Evolutionary conservation across 2,888 invertebrate genomes (phyloP).

Genomic region (Caenorhabditis becei): DNA sequence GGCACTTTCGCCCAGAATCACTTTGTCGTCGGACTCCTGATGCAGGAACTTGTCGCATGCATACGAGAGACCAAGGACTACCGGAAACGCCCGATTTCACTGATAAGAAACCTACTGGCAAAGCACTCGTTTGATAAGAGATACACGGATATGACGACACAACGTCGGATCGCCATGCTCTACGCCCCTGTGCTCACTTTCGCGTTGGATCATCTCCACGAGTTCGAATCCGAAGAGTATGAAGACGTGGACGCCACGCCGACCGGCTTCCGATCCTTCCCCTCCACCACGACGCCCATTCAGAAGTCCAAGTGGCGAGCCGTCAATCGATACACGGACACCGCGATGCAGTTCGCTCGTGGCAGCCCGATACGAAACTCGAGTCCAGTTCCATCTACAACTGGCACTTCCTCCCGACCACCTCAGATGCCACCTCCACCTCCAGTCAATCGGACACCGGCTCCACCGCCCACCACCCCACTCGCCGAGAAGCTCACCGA

Average conservation of each 20-base stretch:
- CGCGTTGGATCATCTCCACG: constrained; percentile 90
- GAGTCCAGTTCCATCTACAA: constrained; percentile 14
- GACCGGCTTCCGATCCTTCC: constrained; percentile 50
- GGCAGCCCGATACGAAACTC: constrained; percentile 36
- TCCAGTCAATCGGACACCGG: constrained; percentile 14
- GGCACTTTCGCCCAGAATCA: constrained; percentile 93
- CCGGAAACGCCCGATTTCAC: constrained; percentile 88
- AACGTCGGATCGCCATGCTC: constrained; percentile 88
- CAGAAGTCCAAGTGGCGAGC: constrained; percentile 31
- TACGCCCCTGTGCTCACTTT: constrained; percentile 94
- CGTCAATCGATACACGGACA: constrained; percentile 39
- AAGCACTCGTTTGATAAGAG: constrained; percentile 96
- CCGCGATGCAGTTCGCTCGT: constrained; percentile 22
- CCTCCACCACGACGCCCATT: background rate
- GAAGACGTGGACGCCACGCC: constrained; percentile 62
- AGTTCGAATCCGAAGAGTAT: constrained; percentile 83
- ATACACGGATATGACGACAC: constrained; percentile 86
- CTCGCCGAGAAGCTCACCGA: constrained; percentile 78
- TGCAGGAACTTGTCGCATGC: constrained; percentile 92
- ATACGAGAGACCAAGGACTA: constrained; percentile 91
- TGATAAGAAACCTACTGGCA: constrained; percentile 90
- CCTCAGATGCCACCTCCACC: constrained; percentile 57
- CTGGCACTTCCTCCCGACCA: constrained; percentile 14
- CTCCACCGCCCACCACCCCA: constrained; percentile 47
- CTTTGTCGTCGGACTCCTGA: constrained; percentile 90